Percentiles rank a stretch among this genome's conserved stretches.
Conservation (phyloP, 53 echinoderm and acorn worm genomes). For the Actinopyga echinites region DNA sequence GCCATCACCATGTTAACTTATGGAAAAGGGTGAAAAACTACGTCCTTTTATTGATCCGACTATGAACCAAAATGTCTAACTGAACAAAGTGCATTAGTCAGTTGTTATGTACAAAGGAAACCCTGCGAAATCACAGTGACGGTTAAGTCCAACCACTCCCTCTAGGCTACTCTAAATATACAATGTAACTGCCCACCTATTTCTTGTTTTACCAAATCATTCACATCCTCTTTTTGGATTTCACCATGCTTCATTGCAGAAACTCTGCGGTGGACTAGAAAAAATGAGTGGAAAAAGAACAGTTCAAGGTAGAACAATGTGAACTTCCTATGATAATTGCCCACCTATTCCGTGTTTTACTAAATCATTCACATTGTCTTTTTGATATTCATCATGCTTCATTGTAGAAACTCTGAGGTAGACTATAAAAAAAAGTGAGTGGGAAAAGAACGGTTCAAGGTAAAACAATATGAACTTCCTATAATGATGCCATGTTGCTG, state of each 20-base stretch:
- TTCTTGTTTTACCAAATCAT: conserved; percentile 12
- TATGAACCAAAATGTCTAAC: too few species aligned
- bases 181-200: conserved; percentile 8
- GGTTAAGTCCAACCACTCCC: conserved; percentile 8
- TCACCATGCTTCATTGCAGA: neutral
- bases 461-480: too few species aligned
- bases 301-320: neutral
- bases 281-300: conserved; percentile 19
- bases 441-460: conserved; percentile 8
- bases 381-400: neutral
- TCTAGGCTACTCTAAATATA: conserved; percentile 4
- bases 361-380: neutral
- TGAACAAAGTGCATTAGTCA: too few species aligned
- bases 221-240: neutral
- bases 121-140: too few species aligned
- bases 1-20: too few species aligned
- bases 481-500: too few species aligned
- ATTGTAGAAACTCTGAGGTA: conserved; percentile 6
- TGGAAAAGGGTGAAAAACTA: too few species aligned
- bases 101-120: too few species aligned
- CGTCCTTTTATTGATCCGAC: too few species aligned
- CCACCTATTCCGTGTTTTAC: conserved; percentile 19
- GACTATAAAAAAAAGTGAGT: conserved; percentile 4
- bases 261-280: conserved; percentile 10
- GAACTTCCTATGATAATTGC: neutral